A percentile compares a stretch with the other conserved stretches of the same genome.
Conservation (phyloP, 1,140 invertebrate genomes). For the Pygmarrhopalites habei region DNA sequence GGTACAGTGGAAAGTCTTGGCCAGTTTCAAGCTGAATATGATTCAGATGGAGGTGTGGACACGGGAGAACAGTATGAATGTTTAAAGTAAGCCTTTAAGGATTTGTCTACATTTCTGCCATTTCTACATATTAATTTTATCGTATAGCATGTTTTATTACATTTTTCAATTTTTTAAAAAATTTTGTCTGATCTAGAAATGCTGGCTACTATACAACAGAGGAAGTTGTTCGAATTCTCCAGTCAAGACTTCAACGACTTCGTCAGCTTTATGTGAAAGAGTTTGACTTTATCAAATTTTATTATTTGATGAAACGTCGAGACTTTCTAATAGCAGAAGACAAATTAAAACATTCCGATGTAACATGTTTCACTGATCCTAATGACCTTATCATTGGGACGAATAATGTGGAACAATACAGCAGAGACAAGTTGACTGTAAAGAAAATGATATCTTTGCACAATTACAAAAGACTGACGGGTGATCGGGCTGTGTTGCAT, state of each 20-base stretch:
- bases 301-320: slow-evolving; percentile 3
- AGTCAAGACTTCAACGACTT: not conserved
- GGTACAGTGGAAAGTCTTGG: not conserved
- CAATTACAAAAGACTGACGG: not conserved
- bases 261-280: slow-evolving; percentile 1
- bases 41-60: slow-evolving; percentile 7
- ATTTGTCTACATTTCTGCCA: not conserved
- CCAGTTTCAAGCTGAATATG: slow-evolving; percentile 7
- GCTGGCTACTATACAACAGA: slow-evolving; percentile 11
- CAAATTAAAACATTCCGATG: not conserved
- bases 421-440: not conserved
- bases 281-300: slow-evolving; percentile 11
- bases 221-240: slow-evolving; percentile 11
- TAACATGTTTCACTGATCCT: not conserved
- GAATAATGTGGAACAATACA: not conserved
- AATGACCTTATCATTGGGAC: not conserved
- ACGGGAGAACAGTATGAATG: slow-evolving; percentile 1
- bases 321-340: slow-evolving; percentile 3
- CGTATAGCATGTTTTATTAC: too few relatives aligned
- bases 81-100: not conserved
- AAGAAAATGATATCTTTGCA: not conserved
- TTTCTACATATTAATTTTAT: not conserved
- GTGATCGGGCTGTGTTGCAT: not conserved
- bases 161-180: too few relatives aligned
- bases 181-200: slow-evolving; percentile 14